Percentiles rank a stretch among this genome's conserved stretches.
These are phyloP conservation scores for Drosophila nikananu DNA, from an alignment of 1,140 invertebrate species.

Conservation along the genomic window DNA sequence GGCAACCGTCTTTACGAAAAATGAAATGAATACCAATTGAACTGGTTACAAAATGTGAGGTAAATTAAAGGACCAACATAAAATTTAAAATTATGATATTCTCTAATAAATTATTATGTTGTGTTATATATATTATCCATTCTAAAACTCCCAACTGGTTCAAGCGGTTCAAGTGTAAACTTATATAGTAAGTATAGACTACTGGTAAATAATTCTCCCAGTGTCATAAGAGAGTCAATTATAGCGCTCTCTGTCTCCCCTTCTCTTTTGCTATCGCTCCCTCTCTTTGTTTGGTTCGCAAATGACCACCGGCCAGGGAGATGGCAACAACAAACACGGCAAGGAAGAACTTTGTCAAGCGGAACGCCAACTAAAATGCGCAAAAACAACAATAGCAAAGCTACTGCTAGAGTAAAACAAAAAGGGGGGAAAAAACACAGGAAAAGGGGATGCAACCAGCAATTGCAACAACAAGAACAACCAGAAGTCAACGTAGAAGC, in stretches of 20 bases:
- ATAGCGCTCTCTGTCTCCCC: not conserved
- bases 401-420: constrained; percentile 1
- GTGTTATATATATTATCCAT: too few species aligned
- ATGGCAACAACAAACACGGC: constrained; percentile 25
- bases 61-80: too few species aligned
- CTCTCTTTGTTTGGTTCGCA: constrained; percentile 13
- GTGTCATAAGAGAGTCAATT: constrained; percentile 2
- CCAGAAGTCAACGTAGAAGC: constrained; percentile 10
- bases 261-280: not conserved
- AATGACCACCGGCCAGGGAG: constrained; percentile 17
- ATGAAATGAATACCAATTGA: not conserved
- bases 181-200: not conserved
- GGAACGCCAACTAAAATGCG: constrained; percentile 64
- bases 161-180: too few species aligned
- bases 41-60: too few species aligned
- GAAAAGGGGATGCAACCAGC: constrained; percentile 42
- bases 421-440: constrained; percentile 17
- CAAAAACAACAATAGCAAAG: constrained; percentile 37
- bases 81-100: too few species aligned
- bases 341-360: constrained; percentile 68
- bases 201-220: not conserved
- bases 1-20: not conserved
- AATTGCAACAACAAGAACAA: constrained; percentile 20
- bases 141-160: too few species aligned
- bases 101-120: too few species aligned